Base-by-base conservation (phyloP, 2,113 vertebrate species). In the Vicugna pacos region DNA sequence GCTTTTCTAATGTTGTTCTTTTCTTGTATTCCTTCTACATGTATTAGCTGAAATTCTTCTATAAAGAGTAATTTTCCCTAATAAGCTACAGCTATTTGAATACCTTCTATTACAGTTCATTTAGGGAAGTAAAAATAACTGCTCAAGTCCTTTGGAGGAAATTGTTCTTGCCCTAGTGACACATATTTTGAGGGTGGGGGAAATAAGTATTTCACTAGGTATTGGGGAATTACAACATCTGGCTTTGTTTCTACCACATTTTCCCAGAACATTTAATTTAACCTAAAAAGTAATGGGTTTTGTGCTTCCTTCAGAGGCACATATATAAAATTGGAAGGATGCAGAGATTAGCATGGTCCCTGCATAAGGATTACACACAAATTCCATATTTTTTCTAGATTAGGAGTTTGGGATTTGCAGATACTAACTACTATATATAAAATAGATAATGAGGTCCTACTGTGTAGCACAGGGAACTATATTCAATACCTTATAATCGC, bases 1-100 rank as follows among this genome's bases (percentile, higher is more conserved):
- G 38, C 83, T 69, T 70, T 84, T 80, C 50, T 70, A 54, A 84
- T 64, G 32, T 3, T 77, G 22, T 67, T 11, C 38, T 38, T 72
- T 80, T n/a, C 13, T 81, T 72, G 75, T 20, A 69, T 62, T 42
- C 22, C 4, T 54, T 81, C n/a, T 89, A 12, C 17, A 46, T 35
- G 62, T 42, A 52, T 89, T 52, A 20, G 3, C 52, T 62, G n/a
- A 95, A 62, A 35, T 92, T 76, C 50, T 82, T 96, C n/a, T 81
- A 28, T 26, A 64, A 56, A 81, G 22, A 84, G 65, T 5, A 30
- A 28, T 81, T 89, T 94, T 56, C 17, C 65, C 14, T 92, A 64
- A 69, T 70, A 1, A 84, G 38, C 48, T 76, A 19, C 9, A 65
- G 14, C 11, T 50, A 24, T 86, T 70, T 65, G 16, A 76, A 70